Evolutionary conservation across 2,113 vertebrate species (phyloP).

Genomic region (Rhinolophus ferrumequinum): DNA sequence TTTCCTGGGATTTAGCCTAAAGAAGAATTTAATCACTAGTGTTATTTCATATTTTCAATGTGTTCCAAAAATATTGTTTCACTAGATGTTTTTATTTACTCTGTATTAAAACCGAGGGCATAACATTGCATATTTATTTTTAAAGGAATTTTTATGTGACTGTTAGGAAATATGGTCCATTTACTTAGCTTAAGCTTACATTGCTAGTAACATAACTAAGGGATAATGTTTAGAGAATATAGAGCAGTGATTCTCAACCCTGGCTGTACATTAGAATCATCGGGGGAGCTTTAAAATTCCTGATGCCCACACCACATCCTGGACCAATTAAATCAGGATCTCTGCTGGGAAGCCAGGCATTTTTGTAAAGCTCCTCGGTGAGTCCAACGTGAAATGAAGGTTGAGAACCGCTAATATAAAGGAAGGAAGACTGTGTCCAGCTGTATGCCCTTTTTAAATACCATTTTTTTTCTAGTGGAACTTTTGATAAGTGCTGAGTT

Average conservation of each 20-base stretch:
- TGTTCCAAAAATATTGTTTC: neutral
- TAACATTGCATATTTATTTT: conserved; percentile 45
- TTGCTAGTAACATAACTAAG: neutral
- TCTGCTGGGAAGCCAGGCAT: neutral
- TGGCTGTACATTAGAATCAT: neutral
- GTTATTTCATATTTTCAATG: conserved; percentile 16
- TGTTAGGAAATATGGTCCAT: conserved; percentile 25
- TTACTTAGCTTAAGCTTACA: neutral
- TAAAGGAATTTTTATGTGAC: conserved; percentile 53
- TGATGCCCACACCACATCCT: neutral
- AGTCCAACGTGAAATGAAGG: neutral
- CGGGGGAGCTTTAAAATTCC: neutral
- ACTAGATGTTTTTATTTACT: conserved; percentile 52
- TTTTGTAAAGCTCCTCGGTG: neutral
- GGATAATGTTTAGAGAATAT: neutral
- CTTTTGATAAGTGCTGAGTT: neutral
- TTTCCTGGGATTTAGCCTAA: neutral
- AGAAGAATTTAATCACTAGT: neutral
- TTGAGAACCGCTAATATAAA: neutral
- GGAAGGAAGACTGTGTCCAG: neutral
- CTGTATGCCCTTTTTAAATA: neutral
- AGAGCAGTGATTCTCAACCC: conserved; percentile 18
- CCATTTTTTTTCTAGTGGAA: conserved; percentile 4
- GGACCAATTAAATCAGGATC: neutral
- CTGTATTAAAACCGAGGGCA: neutral